A percentile compares a stretch with the other conserved stretches of the same genome.
Evolutionary conservation across 2,888 invertebrate species (phyloP).

Genomic region (Panzeria rudis): DNA sequence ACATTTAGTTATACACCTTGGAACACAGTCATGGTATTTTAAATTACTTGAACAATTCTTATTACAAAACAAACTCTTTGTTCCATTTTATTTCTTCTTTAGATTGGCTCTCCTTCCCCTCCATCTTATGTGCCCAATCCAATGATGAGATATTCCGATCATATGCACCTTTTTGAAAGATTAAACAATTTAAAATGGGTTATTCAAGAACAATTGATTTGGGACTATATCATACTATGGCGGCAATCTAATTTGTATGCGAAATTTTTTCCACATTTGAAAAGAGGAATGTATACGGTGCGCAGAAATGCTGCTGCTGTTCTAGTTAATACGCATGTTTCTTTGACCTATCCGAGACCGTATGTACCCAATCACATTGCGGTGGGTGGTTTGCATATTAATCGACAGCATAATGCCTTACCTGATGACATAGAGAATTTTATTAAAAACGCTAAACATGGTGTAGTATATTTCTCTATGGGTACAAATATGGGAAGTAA

Average conservation of each 20-base stretch:
- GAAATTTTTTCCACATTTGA: slow-evolving; percentile 78
- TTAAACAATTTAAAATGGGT: slow-evolving; percentile 78
- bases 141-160: slow-evolving; percentile 78
- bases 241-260: slow-evolving; percentile 77
- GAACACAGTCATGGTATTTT: slow-evolving; percentile 79
- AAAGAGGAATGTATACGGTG: slow-evolving; percentile 76
- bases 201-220: slow-evolving; percentile 76
- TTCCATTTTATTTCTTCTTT: slow-evolving; percentile 57
- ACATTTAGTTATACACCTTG: slow-evolving; percentile 79
- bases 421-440: slow-evolving; percentile 82
- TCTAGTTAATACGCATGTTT: slow-evolving; percentile 82
- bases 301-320: slow-evolving; percentile 79
- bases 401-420: slow-evolving; percentile 78
- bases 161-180: slow-evolving; percentile 82
- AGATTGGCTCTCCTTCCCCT: slow-evolving; percentile 79
- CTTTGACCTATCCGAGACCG: slow-evolving; percentile 80
- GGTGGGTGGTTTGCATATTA: slow-evolving; percentile 83
- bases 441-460: slow-evolving; percentile 82
- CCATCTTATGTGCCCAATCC: slow-evolving; percentile 81
- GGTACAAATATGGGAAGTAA: slow-evolving; percentile 82
- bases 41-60: not conserved
- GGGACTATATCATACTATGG: slow-evolving; percentile 75
- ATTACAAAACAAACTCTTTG: too few species aligned
- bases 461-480: slow-evolving; percentile 84
- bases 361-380: slow-evolving; percentile 83